Base-by-base conservation (phyloP, 2,888 invertebrate species). In the Philaethria dido region DNA sequence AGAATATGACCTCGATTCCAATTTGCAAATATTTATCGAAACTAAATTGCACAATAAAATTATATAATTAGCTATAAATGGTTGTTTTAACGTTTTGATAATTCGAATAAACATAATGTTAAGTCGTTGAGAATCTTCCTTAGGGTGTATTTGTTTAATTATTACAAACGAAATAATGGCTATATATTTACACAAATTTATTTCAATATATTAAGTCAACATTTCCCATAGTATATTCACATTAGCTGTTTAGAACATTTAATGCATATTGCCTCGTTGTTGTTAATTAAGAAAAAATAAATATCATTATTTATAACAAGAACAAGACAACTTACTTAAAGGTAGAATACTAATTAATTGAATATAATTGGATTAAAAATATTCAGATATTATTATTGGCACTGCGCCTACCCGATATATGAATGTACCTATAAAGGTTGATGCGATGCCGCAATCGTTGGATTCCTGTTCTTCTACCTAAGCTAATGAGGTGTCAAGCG, bases 401-500 rank as follows among this genome's bases (percentile, higher is more conserved):
- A 68, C 39, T 64, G 72, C 57, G 69, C 69, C 62, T 73, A 66
- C 22, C 45, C 59, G 39, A 18, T 48, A 63, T 60, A 62, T 64
- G 55, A 68, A 48, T 29, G 60, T 52, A n/a, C n/a, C n/a, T n/a
- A 61, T 64, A 64, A 59, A 50, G 63, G 55, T 50, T 55, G 48
- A 39, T 68, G 29, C 45, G 62, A 66, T 59, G 67, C 62, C 65
- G 68, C 71, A 69, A 72, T 76, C 77, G 80, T 80, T 76, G 76
- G 76, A 75, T 73, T 67, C 73, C 72, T 70, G 75, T 75, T 77
- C 81, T 79, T 83, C 80, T 79, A 80, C 80, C 78, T 78, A 81
- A 78, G 66, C 78, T 82, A 83, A 87, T 85, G 84, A 87, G 80
- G 88, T 85, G 87, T 86, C 82, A 81, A 80, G 76, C 75, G 76